Base-by-base conservation (phyloP, 2,113 vertebrate genomes). In the Perca flavescens region DNA sequence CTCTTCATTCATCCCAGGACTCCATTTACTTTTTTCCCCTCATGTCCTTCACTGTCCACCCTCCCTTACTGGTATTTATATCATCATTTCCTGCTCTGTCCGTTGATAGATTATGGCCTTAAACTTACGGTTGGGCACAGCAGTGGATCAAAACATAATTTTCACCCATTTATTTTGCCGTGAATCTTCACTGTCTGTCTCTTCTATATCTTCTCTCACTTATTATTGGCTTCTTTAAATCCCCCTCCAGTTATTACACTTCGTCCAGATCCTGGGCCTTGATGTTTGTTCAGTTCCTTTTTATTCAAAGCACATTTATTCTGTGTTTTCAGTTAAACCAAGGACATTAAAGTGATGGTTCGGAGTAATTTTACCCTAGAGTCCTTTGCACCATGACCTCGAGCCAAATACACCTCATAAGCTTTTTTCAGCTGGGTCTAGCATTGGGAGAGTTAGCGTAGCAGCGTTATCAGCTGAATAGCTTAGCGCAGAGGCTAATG, bases 141-240 rank as follows among this genome's bases (percentile, higher is more conserved):
- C 77, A 50, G 68, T 58, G 66, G 79, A 88, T 90, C 85, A 90
- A 89, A 90, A 88, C 60, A 79, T 74, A 14, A 86, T 86, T 86
- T 87, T 88, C 53, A 66, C 49, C 77, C 73, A 77, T 80, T 86
- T 85, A 53, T 86, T 89, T 73, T 70, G 60, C 81, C 80, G 67
- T 47, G 58, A 68, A 63, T 78, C 68, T 49, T 63, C 28, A 13
- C 69, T 5, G 10, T 22, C 34, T 52, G 19, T 47, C 28, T 49
- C 2, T 63, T 65, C 47, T 64, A 28, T 64, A 8, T 11, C 52
- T 19, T 3, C 52, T 70, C 28, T 63, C 21, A 2, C 34, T 82
- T 34, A 66, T 75, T 19, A 66, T 22, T 52, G 14, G n/a, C 53
- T 64, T n/a, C 2, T 77, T 56, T 36, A 69, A 62, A 74, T 60